Percentiles rank a stretch among this genome's conserved stretches.
These are phyloP conservation scores for Nipponia nippon DNA, from an alignment of 2,113 vertebrate genomes.

Conservation along the genomic window DNA sequence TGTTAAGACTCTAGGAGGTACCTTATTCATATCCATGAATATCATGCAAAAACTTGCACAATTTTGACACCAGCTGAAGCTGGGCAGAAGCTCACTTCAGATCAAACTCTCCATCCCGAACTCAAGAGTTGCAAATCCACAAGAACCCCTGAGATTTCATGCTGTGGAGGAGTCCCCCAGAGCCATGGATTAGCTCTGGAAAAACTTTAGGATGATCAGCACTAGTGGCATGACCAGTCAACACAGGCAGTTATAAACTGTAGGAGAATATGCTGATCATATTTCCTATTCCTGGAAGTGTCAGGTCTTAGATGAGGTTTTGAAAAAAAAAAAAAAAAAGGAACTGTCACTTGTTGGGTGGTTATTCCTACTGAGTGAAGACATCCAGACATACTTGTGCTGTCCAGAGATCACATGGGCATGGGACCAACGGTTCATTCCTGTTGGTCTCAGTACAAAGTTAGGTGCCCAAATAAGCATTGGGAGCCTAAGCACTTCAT, in stretches of 20 bases:
- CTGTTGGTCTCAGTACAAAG: background rate
- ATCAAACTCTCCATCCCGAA: background rate
- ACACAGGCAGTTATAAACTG: rapidly evolving
- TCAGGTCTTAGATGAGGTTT: background rate
- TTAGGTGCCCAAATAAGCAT: background rate
- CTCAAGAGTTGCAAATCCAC: background rate
- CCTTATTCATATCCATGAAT: background rate
- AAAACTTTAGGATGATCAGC: background rate
- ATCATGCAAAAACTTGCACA: background rate
- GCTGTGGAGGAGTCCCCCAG: background rate
- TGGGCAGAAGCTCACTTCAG: background rate
- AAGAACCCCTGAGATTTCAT: background rate
- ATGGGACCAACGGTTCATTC: background rate
- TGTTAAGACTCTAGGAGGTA: background rate
- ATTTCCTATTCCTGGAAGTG: background rate
- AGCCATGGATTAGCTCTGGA: background rate
- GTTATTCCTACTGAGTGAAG: background rate
- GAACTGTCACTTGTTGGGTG: background rate
- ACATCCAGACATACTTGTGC: background rate
- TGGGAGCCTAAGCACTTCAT: background rate
- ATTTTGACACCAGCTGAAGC: background rate
- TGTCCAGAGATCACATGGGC: background rate
- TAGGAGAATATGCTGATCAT: background rate
- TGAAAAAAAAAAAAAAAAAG: background rate
- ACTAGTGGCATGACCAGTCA: background rate